Evolutionary conservation across 2,888 invertebrate genomes (phyloP).

Genomic region (Rhabditoides inermis): DNA sequence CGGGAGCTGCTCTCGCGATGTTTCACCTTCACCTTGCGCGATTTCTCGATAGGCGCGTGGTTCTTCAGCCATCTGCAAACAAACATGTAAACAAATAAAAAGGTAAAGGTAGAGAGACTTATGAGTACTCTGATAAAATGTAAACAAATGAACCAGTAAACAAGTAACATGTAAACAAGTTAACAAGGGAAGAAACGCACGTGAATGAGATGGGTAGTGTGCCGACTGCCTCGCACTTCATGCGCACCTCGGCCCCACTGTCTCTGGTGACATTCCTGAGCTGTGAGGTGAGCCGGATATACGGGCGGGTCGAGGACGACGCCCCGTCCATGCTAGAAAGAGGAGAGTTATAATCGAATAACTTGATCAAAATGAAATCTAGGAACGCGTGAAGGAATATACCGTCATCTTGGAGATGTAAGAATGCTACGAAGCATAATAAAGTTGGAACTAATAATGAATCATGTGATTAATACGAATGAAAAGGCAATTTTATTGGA

Average conservation of each 20-base stretch:
- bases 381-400: no score
- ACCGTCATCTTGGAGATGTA: no score
- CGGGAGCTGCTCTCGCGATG: slow-evolving; percentile 41
- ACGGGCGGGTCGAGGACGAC: slow-evolving; percentile 42
- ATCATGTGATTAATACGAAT: no score
- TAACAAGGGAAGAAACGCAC: slow-evolving; percentile 26
- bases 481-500: no score
- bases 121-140: no score
- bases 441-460: no score
- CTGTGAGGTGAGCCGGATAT: slow-evolving; percentile 43
- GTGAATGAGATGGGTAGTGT: slow-evolving; percentile 47
- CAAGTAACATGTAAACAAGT: no score
- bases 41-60: slow-evolving; percentile 49
- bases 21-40: slow-evolving; percentile 29
- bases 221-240: slow-evolving; percentile 49
- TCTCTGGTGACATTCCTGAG: slow-evolving; percentile 43
- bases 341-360: no score
- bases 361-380: no score
- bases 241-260: slow-evolving; percentile 42
- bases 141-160: no score
- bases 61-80: slow-evolving; percentile 45
- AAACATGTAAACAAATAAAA: not conserved
- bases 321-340: slow-evolving; percentile 47
- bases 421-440: no score
- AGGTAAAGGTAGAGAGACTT: no score